These are phyloP conservation scores for Oncorhynchus keta DNA, from an alignment of 2,113 vertebrate species.

Conservation along the genomic window DNA sequence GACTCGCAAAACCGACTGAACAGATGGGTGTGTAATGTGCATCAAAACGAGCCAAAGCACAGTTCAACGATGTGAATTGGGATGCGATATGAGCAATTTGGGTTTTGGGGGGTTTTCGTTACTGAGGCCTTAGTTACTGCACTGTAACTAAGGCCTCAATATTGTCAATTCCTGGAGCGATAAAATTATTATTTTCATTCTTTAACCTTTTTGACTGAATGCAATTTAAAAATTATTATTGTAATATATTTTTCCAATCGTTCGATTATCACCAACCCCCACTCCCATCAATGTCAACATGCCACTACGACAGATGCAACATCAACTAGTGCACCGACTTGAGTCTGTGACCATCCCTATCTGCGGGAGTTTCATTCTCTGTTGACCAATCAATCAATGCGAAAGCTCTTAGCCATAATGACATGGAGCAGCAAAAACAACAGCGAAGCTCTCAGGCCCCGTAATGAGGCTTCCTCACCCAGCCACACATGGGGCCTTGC, in stretches of 20 bases:
- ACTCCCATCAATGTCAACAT: neutral
- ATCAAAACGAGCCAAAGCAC: neutral
- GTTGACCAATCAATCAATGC: conserved; percentile 28
- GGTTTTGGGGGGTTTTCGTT: neutral
- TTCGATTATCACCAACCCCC: too few species aligned
- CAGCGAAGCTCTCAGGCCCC: conserved; percentile 15
- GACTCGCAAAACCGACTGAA: neutral
- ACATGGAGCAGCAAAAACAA: conserved; percentile 11
- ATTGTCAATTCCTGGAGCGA: too few species aligned
- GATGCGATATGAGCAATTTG: neutral
- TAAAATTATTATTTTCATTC: too few species aligned
- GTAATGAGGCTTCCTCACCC: conserved; percentile 8
- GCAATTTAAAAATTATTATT: too few species aligned
- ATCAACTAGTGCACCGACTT: too few species aligned
- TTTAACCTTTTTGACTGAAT: too few species aligned
- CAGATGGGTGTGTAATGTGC: neutral
- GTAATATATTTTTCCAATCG: too few species aligned
- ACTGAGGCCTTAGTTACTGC: neutral
- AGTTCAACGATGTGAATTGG: neutral
- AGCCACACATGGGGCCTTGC: conserved; percentile 24
- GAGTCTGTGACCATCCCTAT: neutral
- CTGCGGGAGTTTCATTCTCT: neutral
- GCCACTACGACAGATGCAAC: too few species aligned
- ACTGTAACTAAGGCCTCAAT: neutral
- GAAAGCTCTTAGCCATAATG: conserved; percentile 30